Evolutionary conservation across 2,113 vertebrate genomes (phyloP).

Genomic region (Onychostoma macrolepis): DNA sequence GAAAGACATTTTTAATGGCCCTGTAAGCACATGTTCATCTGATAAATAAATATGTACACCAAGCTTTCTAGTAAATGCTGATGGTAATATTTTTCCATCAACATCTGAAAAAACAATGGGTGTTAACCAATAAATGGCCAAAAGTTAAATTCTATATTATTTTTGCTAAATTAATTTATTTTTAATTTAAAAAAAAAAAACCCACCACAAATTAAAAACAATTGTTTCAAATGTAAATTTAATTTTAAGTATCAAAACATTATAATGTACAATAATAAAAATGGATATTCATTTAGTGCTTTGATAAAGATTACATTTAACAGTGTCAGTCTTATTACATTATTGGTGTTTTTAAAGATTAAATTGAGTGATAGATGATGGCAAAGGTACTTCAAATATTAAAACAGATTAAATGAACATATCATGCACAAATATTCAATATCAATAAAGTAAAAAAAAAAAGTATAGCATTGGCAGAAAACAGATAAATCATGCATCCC

Average conservation of each 20-base stretch:
- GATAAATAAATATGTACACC: not conserved
- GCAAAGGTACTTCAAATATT: not conserved
- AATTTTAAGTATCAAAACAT: not conserved
- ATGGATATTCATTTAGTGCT: not conserved
- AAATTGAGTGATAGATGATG: not conserved
- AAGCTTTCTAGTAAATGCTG: constrained; percentile 19
- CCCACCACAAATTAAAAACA: not conserved
- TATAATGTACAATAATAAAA: not conserved
- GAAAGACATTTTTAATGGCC: constrained; percentile 8
- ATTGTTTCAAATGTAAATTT: not conserved
- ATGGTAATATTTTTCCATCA: not conserved
- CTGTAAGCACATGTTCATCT: not conserved
- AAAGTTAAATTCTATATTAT: not conserved
- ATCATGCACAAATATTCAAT: not conserved
- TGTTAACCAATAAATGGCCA: not conserved
- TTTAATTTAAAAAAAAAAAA: no score
- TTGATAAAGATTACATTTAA: not conserved
- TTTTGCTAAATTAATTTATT: not conserved
- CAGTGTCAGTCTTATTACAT: not conserved
- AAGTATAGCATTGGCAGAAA: not conserved
- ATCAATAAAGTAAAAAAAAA: not conserved
- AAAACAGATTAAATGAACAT: not conserved
- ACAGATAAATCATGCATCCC: not conserved
- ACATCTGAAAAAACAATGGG: no score
- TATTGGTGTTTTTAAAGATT: not conserved